phyloP scores from a whole-genome alignment of 2,797 vertebrate species.

The Gallinago solitaria region DNA sequence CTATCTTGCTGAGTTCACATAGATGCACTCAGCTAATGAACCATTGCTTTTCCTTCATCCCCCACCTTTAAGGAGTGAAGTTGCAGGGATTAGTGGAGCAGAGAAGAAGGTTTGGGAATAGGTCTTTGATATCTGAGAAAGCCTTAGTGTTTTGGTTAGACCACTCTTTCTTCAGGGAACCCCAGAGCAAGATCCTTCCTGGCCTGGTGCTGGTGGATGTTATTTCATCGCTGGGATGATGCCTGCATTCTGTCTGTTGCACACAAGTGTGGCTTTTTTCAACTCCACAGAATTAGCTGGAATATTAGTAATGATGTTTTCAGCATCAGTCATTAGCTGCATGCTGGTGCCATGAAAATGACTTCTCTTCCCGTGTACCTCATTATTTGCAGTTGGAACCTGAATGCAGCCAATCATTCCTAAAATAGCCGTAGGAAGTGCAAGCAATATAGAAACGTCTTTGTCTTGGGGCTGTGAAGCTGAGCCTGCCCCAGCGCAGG shows the following conservation, averaged over 20 bases:
- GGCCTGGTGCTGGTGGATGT: background rate
- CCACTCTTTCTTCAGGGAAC: background rate
- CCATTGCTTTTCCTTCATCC: background rate
- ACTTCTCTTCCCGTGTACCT: background rate
- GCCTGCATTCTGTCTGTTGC: background rate
- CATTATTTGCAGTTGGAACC: slow-evolving; percentile 26
- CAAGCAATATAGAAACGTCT: background rate
- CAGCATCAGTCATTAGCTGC: background rate
- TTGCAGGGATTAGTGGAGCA: background rate
- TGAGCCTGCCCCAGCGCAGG: background rate
- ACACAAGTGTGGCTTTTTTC: background rate
- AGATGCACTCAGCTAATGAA: background rate
- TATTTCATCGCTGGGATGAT: background rate
- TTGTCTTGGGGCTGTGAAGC: slow-evolving; percentile 21
- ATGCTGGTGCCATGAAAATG: background rate
- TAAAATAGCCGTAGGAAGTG: slow-evolving; percentile 38
- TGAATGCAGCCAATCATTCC: slow-evolving; percentile 21
- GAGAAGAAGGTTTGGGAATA: background rate
- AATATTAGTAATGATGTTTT: background rate
- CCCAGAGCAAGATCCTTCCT: background rate
- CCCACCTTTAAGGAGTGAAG: background rate
- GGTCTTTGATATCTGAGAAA: background rate
- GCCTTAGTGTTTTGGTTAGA: background rate
- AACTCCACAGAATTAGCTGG: background rate
- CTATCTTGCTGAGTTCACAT: background rate